Base-by-base conservation (phyloP, 2,888 invertebrate genomes). In the Tyria jacobaeae region DNA sequence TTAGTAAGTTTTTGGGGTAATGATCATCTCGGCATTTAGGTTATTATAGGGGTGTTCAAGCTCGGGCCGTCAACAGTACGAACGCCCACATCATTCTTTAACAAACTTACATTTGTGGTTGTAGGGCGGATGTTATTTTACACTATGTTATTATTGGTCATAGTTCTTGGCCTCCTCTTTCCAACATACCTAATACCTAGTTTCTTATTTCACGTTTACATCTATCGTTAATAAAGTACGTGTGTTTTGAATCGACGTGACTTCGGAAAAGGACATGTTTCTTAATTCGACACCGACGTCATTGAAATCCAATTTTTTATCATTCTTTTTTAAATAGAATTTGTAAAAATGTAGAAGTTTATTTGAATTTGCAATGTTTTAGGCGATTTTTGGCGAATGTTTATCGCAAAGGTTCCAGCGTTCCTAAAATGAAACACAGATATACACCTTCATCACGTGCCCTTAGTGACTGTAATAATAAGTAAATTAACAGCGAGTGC, bases 401-500 rank as follows among this genome's bases (percentile, higher is more conserved):
- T 41, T n/a, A 3, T 39, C 2, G 7, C 7, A 17, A 41, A 17
- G n/a, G 3, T 27, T 27, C 3, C 2, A 41, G 9, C n/a, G n/a
- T n/a, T 17, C 17, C 39, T 2, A 7, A 41, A 17, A 41, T 9
- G 3, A 41, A 17, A 41, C 9, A 17, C n/a, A 41, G 34, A 34
- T 6, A 10, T 34, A 7, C 3, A 44, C 17, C 21, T 44, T 9
- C 10, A 44, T 4, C 48, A 62, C 57, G 54, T 57, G 68, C 62
- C 25, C 21, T 44, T 21, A 44, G 48, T 50, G n/a, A 39, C 50
- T 53, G 55, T 49, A 41, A 31, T 71, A 66, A 68, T 70, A 65
- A 70, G 69, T 71, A 73, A 71, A 56, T 71, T 60, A 73, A 61
- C 54, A 57, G 53, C 27, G 64, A 69, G 64, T 69, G 67, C 66